Evolutionary conservation across 2,888 invertebrate genomes (phyloP).

Genomic region (Stenodema calcarata): DNA sequence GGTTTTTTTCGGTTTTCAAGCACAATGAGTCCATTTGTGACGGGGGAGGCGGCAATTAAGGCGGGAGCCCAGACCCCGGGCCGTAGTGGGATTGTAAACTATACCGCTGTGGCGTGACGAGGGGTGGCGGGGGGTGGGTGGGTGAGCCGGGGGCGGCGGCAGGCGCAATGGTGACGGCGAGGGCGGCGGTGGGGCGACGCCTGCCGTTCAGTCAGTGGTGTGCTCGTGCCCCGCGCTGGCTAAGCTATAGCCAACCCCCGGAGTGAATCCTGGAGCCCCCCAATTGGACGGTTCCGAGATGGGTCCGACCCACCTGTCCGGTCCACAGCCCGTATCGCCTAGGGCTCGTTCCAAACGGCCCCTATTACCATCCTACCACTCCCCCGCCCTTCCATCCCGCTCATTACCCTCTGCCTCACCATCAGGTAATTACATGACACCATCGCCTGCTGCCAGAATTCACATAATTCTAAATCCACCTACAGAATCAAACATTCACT

Average conservation of each 20-base stretch:
- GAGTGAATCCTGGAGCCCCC: constrained; percentile 55
- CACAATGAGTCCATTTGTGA: background rate
- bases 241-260: constrained; percentile 41
- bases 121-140: background rate
- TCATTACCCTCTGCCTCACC: constrained; percentile 53
- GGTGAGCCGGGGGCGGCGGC: background rate
- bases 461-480: background rate
- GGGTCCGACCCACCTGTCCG: constrained; percentile 67
- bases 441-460: background rate
- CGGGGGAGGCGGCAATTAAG: background rate
- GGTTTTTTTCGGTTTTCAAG: background rate
- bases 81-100: background rate
- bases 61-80: background rate
- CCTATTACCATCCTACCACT: constrained; percentile 46
- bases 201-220: constrained; percentile 36
- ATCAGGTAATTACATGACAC: constrained; percentile 41
- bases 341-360: constrained; percentile 53
- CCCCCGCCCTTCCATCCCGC: constrained; percentile 55
- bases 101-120: background rate
- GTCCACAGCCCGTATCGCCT: constrained; percentile 77
- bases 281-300: constrained; percentile 55
- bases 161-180: background rate
- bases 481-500: background rate
- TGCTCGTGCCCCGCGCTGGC: constrained; percentile 45
- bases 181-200: background rate